These are phyloP conservation scores for Archegozetes longisetosus DNA, from an alignment of 1,140 invertebrate genomes.

Conservation along the genomic window DNA sequence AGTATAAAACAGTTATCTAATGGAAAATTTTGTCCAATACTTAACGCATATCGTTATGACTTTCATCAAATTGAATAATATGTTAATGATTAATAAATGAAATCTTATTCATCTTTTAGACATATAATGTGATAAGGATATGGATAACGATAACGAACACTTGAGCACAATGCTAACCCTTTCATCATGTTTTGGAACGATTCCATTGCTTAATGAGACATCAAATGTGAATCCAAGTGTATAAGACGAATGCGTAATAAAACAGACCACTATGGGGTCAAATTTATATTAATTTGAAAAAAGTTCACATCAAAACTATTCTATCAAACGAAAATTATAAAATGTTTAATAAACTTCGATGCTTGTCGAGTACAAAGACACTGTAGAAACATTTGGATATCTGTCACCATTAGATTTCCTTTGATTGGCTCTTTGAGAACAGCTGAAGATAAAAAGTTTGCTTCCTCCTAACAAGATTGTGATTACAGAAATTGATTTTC, in stretches of 20 bases:
- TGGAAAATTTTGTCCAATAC: no score
- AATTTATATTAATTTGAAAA: background rate
- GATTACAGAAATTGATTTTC: no score
- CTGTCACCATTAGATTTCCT: constrained; percentile 42
- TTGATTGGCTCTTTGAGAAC: constrained; percentile 40
- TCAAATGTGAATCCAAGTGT: background rate
- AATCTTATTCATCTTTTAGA: no score
- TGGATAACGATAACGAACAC: background rate
- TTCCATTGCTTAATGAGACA: constrained; percentile 4
- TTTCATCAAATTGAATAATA: no score
- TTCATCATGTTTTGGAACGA: background rate
- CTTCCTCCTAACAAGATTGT: no score
- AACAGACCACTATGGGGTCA: background rate
- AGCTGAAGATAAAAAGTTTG: constrained; percentile 35
- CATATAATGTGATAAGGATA: background rate
- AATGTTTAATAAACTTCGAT: background rate
- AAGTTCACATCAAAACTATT: no score
- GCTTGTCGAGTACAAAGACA: constrained; percentile 5
- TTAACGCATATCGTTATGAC: no score
- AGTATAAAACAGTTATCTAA: no score
- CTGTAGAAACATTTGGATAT: constrained; percentile 27
- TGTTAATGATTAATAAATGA: no score
- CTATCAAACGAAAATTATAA: no score
- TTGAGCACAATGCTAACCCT: background rate
- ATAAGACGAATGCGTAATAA: constrained; percentile 1